Conservation (phyloP, 2,113 vertebrate species). For the Natator depressus region DNA sequence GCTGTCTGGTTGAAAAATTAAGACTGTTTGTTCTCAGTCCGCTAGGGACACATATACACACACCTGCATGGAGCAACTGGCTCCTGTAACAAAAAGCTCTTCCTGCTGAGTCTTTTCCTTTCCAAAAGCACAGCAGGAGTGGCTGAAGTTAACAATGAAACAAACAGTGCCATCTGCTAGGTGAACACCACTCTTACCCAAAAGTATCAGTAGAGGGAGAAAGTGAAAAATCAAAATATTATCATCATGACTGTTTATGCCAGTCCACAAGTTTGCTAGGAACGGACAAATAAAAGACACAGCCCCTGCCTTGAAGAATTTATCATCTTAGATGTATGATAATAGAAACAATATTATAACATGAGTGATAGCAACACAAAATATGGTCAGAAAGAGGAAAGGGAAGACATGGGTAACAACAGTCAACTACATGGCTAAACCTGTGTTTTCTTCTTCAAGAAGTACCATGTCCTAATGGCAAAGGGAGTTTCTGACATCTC, state of each 20-base stretch:
- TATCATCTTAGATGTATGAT: background rate
- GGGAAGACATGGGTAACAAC: accelerated
- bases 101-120: slow-evolving; percentile 30
- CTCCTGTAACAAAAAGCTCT: slow-evolving; percentile 23
- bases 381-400: background rate
- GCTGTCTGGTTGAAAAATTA: accelerated
- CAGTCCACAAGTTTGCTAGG: background rate
- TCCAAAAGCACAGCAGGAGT: background rate
- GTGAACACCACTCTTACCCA: background rate
- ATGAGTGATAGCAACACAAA: background rate
- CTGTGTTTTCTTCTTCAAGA: accelerated
- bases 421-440: background rate
- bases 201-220: background rate
- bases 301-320: background rate
- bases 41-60: background rate
- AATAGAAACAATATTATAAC: background rate
- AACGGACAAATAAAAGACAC: background rate
- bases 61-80: background rate
- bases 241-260: background rate
- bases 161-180: slow-evolving; percentile 58
- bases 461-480: too few relatives aligned
- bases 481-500: background rate
- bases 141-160: background rate
- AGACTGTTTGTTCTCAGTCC: background rate
- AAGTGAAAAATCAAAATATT: accelerated